Base-by-base conservation (phyloP, 1,140 invertebrate species). In the Harpegnathos saltator region DNA sequence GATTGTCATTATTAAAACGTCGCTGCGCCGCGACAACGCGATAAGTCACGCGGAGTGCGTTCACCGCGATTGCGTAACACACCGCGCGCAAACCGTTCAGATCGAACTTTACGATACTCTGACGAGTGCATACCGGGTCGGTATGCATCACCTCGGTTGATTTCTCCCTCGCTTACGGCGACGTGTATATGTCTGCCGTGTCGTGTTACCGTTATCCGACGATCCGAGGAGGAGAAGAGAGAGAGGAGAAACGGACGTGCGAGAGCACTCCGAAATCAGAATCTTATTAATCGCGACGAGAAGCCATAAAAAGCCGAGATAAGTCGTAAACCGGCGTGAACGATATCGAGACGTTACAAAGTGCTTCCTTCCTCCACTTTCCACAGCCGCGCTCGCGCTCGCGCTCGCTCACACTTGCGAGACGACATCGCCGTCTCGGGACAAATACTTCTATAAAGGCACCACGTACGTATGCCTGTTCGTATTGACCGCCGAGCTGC, bases 361-460 rank as follows among this genome's bases (percentile, higher is more conserved):
- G 44, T 1, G 1, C 17, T 59, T 29, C 33, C 29, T 33, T 78
- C 33, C 5, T 78, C 33, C 5, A 11, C 26, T 80, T 68, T 66
- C 66, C 22, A 7, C 26, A 44, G 50, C 1, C 4, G 38, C 7
- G 38, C 38, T 1, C 33, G 33, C 11, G 26, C 48, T n/a, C n/a
- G n/a, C n/a, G n/a, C n/a, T n/a, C n/a, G n/a, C n/a, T n/a, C n/a
- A n/a, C n/a, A n/a, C n/a, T n/a, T n/a, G 24, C 19, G 26, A 59
- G 7, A 69, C 44, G 17, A 78, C 24, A 24, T 58, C 63, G 56
- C 15, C 52, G 12, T 24, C 17, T 63, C 44, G 33, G 63, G 38
- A 44, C n/a, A 80, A 71, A 80, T 80, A 80, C 58, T 71, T 52
- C 22, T 22, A 71, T 80, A 80, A 59, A 68, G 24, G 12, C 65